A percentile compares a stretch with the other conserved stretches of the same genome.
Conservation (phyloP, 1,140 invertebrate species). For the Araneus ventricosus region DNA sequence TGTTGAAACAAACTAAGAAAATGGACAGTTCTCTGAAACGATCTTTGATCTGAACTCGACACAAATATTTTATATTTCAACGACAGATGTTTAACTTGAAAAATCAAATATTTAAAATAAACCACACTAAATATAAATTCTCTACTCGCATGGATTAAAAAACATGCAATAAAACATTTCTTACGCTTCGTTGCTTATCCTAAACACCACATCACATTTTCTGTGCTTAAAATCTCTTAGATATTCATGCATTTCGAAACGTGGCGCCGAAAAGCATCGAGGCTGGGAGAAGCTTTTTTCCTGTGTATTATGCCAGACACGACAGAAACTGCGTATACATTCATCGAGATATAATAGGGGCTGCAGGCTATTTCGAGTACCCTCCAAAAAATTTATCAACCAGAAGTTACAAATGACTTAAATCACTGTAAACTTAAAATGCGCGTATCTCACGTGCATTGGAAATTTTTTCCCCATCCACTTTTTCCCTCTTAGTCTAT, state of each 20-base stretch:
- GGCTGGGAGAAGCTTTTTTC: not conserved
- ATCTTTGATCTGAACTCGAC: too few species aligned
- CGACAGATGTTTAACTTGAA: too few species aligned
- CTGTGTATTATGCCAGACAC: not conserved
- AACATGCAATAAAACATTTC: too few species aligned
- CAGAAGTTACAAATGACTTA: constrained; percentile 40
- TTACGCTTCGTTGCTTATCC: not conserved
- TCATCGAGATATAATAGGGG: constrained; percentile 15
- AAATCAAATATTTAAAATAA: not conserved
- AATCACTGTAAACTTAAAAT: constrained; percentile 7
- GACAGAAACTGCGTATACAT: not conserved
- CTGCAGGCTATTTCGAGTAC: constrained; percentile 27
- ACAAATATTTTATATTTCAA: too few species aligned
- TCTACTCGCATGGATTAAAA: not conserved
- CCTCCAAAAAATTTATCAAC: constrained; percentile 22
- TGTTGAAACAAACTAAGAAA: too few species aligned
- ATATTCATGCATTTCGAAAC: not conserved
- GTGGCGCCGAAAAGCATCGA: not conserved
- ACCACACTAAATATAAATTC: not conserved
- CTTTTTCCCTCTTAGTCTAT: constrained; percentile 2
- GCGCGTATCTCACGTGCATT: constrained; percentile 9
- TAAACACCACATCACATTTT: not conserved
- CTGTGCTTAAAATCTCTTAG: not conserved
- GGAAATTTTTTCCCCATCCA: not conserved
- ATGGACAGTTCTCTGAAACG: too few species aligned